Conservation (phyloP, 64 coral and sea anemone species). For the Platygyra sinensis region DNA sequence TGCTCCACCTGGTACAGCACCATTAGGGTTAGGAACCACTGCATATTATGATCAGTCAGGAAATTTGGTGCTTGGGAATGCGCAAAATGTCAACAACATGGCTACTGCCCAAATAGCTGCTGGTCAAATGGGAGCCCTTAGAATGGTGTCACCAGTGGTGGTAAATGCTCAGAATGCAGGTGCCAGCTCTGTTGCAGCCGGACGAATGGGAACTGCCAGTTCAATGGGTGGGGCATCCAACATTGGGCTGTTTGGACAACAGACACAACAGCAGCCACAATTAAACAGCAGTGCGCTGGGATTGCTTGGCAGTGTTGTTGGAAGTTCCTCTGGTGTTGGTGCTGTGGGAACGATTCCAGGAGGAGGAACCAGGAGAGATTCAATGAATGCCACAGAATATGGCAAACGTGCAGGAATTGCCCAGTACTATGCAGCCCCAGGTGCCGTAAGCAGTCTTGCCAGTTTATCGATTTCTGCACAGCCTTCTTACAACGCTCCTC, state of each 20-base stretch:
- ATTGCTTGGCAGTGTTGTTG: conserved; percentile 73
- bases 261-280: conserved; percentile 72
- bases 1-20: conserved; percentile 80
- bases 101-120: conserved; percentile 81
- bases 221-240: conserved; percentile 61
- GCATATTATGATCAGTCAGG: conserved; percentile 98
- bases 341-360: conserved; percentile 81
- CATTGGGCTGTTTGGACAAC: conserved; percentile 80
- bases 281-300: conserved; percentile 57
- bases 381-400: conserved; percentile 61
- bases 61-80: conserved; percentile 83
- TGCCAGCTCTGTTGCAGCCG: conserved; percentile 38
- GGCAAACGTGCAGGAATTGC: conserved; percentile 67
- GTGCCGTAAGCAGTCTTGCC: conserved; percentile 64
- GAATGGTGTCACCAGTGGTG: conserved; percentile 91
- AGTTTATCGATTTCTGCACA: conserved; percentile 87
- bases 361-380: conserved; percentile 67
- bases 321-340: conserved; percentile 73
- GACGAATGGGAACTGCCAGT: conserved; percentile 63
- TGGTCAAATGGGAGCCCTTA: conserved; percentile 82
- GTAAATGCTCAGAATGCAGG: conserved; percentile 71
- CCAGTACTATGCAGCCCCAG: conserved; percentile 68
- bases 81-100: conserved; percentile 80
- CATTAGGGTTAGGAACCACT: conserved; percentile 73
- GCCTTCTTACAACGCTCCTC: conserved; percentile 79